phyloP scores from a whole-genome alignment of 92 coral and sea anemone genomes.

The Phenganax marumi region DNA sequence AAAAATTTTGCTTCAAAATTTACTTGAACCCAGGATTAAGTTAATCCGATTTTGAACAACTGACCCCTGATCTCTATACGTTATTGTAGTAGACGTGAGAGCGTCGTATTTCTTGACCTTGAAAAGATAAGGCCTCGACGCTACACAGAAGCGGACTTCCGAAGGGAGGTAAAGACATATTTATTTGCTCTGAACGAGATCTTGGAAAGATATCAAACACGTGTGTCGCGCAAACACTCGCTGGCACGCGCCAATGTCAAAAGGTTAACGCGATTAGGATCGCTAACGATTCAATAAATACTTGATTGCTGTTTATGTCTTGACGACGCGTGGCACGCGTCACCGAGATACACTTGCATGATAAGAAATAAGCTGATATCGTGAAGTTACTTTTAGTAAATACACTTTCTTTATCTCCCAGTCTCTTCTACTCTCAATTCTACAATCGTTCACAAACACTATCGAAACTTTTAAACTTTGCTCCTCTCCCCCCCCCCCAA shows the following conservation, averaged over 20 bases:
- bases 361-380: neutral
- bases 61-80: too few relatives aligned
- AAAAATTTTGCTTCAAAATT: too few relatives aligned
- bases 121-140: neutral
- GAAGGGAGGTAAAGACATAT: neutral
- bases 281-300: conserved; percentile 9
- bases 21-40: too few relatives aligned
- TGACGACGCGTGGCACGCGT: conserved; percentile 24
- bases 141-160: neutral
- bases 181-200: neutral
- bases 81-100: neutral
- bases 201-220: neutral
- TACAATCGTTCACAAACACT: too few relatives aligned
- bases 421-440: too few relatives aligned
- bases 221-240: conserved; percentile 3
- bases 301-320: neutral
- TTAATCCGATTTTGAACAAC: too few relatives aligned
- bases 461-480: too few relatives aligned
- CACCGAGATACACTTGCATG: neutral
- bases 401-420: neutral
- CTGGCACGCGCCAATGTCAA: conserved; percentile 28
- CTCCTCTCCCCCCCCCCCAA: too few relatives aligned
- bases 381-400: neutral
- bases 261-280: neutral
- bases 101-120: neutral